Conservation (phyloP, 1,140 invertebrate genomes). For the Calycopis cecrops region DNA sequence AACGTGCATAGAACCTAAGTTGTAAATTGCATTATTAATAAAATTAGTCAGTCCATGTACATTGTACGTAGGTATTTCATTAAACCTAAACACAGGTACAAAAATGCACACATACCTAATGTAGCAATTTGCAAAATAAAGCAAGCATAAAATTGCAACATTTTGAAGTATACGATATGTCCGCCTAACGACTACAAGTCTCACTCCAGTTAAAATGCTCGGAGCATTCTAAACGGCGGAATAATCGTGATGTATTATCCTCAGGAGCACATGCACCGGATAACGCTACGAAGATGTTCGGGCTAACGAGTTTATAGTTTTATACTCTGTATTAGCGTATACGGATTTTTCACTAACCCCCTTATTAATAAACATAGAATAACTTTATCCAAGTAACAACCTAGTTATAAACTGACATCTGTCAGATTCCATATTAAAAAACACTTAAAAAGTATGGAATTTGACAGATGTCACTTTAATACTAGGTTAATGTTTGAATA, state of each 20-base stretch:
- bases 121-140: conserved; percentile 9
- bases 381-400: too few species aligned
- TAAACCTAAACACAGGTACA: not conserved
- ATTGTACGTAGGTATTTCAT: not conserved
- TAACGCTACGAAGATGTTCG: conserved; percentile 34
- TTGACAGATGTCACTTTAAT: too few species aligned
- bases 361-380: too few species aligned
- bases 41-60: too few species aligned
- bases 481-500: too few species aligned
- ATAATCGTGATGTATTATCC: conserved; percentile 57
- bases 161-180: conserved; percentile 32
- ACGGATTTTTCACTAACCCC: not conserved
- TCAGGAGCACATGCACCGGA: conserved; percentile 36
- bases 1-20: too few species aligned
- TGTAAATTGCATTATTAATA: too few species aligned
- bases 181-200: conserved; percentile 44
- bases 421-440: too few species aligned
- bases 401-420: too few species aligned
- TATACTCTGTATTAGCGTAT: conserved; percentile 5
- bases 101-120: not conserved
- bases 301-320: conserved; percentile 31
- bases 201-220: conserved; percentile 38
- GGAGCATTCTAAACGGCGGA: conserved; percentile 48
- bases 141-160: conserved; percentile 11
- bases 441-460: too few species aligned